Evolutionary conservation across 2,797 vertebrate species (phyloP).

Genomic region (Danionella dracula): DNA sequence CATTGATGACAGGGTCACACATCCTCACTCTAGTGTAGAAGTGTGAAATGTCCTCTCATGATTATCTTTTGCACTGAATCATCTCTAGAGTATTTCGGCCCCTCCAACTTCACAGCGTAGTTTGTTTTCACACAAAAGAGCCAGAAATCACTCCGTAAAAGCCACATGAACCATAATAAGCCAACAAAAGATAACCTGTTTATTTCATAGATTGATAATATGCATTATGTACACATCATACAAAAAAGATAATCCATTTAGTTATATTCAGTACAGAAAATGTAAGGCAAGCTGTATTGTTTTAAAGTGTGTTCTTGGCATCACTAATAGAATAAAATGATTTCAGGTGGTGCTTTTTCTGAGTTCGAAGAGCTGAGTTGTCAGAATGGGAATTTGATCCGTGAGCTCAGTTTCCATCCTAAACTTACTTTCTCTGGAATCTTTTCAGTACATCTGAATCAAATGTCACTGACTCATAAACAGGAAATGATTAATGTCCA

Average conservation of each 20-base stretch:
- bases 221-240: too few relatives aligned
- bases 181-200: too few relatives aligned
- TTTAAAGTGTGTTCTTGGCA: too few relatives aligned
- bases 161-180: too few relatives aligned
- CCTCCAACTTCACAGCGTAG: neutral
- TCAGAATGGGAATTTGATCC: neutral
- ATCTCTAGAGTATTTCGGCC: neutral
- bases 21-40: neutral
- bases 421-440: neutral
- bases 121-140: too few relatives aligned
- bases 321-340: too few relatives aligned
- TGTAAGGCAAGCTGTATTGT: too few relatives aligned
- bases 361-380: neutral
- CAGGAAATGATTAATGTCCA: neutral
- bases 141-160: too few relatives aligned
- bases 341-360: too few relatives aligned
- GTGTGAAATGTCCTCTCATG: neutral
- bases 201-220: too few relatives aligned
- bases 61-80: neutral
- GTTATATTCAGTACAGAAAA: too few relatives aligned
- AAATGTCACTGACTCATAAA: neutral
- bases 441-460: neutral
- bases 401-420: neutral
- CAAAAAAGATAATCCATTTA: too few relatives aligned
- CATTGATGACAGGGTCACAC: slow-evolving; percentile 38